Base-by-base conservation (phyloP, 2,888 invertebrate genomes). In the Tromatobia lineatoria region DNA sequence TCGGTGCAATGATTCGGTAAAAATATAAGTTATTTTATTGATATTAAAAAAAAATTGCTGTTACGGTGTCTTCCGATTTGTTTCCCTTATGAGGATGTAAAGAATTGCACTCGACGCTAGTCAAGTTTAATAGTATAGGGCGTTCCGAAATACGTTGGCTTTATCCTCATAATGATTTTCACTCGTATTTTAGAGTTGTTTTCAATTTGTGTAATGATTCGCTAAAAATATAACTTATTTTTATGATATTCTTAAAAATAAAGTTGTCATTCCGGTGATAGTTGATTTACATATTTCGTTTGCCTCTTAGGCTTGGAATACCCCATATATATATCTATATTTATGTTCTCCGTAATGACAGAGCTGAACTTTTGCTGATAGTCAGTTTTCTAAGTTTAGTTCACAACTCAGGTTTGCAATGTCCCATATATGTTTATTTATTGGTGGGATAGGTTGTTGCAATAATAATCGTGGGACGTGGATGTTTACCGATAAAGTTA, bases 401-500 rank as follows among this genome's bases (percentile, higher is more conserved):
- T 50, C 8, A 23, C 10, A 1, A 54, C 20, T 54, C 3, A 1
- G 20, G 23, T 23, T 54, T 54, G 20, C 23, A 23, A 54, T 3
- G 10, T 23, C 54, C 11, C 23, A 11, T 38, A 64, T 64, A 38
- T 4, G n/a, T 64, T 18, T 23, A 38, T 18, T 15, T 10, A 34
- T 34, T 47, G 11, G 18, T 67, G 8, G 50, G 15, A 29, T 3
- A 7, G 10, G 29, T 10, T 54, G 20, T 34, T 34, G 18, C 38
- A 64, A 74, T 50, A 74, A 25, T 67, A 67, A 54, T 29, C 20
- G 18, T 29, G 34, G 34, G n/a, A 77, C 57, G 57, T 45, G 13
- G 29, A 57, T 67, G 6, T 77, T 67, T 77, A 57, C 20, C 50
- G 18, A 38, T 4, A 13, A 57, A 67, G 50, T 57, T 54, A 69